Conservation (phyloP, 2,113 vertebrate genomes). For the Merops nubicus region DNA sequence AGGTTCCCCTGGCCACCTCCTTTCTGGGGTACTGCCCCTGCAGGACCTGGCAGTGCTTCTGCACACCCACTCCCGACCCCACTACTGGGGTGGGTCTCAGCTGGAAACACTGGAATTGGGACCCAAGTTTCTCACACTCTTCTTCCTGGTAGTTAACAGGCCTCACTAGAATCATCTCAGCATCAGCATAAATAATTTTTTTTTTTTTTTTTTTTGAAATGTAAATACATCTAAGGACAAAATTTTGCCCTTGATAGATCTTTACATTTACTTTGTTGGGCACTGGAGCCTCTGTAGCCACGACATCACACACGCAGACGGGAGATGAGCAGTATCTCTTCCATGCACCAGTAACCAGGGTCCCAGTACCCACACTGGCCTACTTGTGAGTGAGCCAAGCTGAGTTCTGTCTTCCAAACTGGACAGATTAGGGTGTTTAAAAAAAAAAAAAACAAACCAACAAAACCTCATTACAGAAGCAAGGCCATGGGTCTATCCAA, state of each 20-base stretch:
- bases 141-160: neutral
- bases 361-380: neutral
- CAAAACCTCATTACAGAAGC: neutral
- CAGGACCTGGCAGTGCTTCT: neutral
- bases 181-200: neutral
- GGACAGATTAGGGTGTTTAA: neutral
- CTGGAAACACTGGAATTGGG: neutral
- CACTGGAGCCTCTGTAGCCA: neutral
- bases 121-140: neutral
- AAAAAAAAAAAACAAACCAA: neutral
- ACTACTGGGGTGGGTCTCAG: neutral
- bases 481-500: neutral
- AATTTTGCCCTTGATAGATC: neutral
- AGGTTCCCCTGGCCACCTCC: rapidly evolving
- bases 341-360: neutral
- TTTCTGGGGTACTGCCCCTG: neutral
- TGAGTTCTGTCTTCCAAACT: neutral
- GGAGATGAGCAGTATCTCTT: neutral
- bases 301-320: neutral
- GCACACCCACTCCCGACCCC: neutral
- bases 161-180: neutral
- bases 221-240: neutral
- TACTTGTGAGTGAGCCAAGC: neutral
- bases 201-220: neutral
- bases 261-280: neutral